Evolutionary conservation across 2,888 invertebrate species (phyloP), one percentile per base, ranked within the genome.

Genomic region (Sphecodes monilicornis): DNA sequence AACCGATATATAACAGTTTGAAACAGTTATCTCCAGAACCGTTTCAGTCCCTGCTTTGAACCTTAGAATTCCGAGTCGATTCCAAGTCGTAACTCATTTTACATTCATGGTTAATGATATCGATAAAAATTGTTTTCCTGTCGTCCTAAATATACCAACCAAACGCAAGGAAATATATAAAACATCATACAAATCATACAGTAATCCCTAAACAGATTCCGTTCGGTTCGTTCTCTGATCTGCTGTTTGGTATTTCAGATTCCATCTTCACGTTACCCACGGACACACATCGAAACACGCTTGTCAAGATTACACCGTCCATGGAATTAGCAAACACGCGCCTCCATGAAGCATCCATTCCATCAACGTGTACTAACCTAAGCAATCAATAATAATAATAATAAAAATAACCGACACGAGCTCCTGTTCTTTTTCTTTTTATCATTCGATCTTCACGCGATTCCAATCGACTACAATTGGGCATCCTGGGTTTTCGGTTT

Each of bases 181-280:
- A 54, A 29, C 60, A 29, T 60, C 57, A 16, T 29, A 10, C 43
- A 29, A 10, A 18, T 16, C 29, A 1, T 1, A 43, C 26, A 29
- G 6, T 32, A 5, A 4, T 54, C 13, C n/a, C 18, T 22, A 36
- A 29, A 22, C 11, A 11, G 13, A n/a, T n/a, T n/a, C 32, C 50
- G 13, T 22, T 22, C 22, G 29, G 39, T 68, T 29, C 64, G 46
- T 32, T 16, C 32, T 66, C 81, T 81, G 66, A 79, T 54, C n/a
- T 11, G 66, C 8, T 68, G 36, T 6, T 80, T 72, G 68, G 43
- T 79, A 26, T 81, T 80, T 81, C 72, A 81, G 72, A 46, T 79
- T 3, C 22, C 29, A 8, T 46, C 68, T 26, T 22, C 22, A 22
- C 54, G 36, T 13, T 13, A 39, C 6, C 11, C n/a, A 3, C 66